phyloP scores from a whole-genome alignment of 2,797 vertebrate genomes.

The Arrhamphus sclerolepis region DNA sequence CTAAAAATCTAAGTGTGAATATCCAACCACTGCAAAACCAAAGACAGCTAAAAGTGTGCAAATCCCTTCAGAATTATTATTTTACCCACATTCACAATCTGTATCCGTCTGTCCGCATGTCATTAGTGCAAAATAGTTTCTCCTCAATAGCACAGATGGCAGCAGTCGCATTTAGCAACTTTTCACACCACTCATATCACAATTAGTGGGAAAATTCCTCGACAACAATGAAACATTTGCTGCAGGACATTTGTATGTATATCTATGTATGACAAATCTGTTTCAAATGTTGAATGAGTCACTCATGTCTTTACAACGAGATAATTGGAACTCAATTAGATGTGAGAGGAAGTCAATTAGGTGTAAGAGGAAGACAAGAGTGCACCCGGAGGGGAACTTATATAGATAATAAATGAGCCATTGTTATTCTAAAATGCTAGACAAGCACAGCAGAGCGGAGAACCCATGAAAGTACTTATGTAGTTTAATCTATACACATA shows the following conservation, averaged over 20 bases:
- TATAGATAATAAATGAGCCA: slow-evolving; percentile 13
- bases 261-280: slow-evolving; percentile 3
- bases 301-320: slow-evolving; percentile 31
- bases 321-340: slow-evolving; percentile 52
- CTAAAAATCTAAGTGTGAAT: too few relatives aligned
- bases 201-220: neutral
- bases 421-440: slow-evolving; percentile 57
- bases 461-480: slow-evolving; percentile 19
- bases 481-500: slow-evolving; percentile 17
- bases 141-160: neutral
- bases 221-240: neutral
- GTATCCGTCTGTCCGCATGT: slow-evolving; percentile 1
- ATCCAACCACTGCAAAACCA: too few relatives aligned
- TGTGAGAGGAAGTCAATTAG: too few relatives aligned
- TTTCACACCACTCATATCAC: neutral
- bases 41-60: too few relatives aligned
- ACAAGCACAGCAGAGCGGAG: slow-evolving; percentile 25
- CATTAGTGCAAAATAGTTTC: neutral
- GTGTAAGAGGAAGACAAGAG: too few relatives aligned
- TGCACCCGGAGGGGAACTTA: neutral
- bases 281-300: slow-evolving; percentile 22
- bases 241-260: neutral
- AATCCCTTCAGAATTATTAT: too few relatives aligned
- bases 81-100: neutral
- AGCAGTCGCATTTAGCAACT: neutral